These are phyloP conservation scores for Orgyia antiqua DNA, from an alignment of 2,888 invertebrate species.

Conservation along the genomic window DNA sequence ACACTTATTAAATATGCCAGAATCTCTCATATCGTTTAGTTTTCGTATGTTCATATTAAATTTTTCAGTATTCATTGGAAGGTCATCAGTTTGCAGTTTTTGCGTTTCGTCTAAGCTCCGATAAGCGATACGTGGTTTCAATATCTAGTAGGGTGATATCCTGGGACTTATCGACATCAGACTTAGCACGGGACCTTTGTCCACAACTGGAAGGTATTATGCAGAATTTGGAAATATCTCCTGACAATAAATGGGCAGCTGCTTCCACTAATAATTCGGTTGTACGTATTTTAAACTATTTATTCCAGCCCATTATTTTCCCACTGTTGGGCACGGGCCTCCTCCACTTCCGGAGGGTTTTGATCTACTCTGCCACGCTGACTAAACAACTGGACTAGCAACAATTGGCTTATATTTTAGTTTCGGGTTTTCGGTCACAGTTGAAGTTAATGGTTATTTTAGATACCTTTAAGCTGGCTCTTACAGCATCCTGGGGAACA, in stretches of 20 bases:
- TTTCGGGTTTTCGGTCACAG: too few species aligned
- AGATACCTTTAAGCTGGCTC: too few species aligned
- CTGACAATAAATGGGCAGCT: slow-evolving; percentile 97
- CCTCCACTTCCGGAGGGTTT: too few species aligned
- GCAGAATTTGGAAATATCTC: slow-evolving; percentile 94
- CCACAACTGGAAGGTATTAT: slow-evolving; percentile 96
- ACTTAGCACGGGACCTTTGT: slow-evolving; percentile 94
- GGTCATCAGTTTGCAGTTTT: slow-evolving; percentile 99
- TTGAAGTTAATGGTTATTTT: too few species aligned
- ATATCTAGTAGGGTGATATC: slow-evolving; percentile 98
- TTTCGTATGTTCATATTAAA: too few species aligned
- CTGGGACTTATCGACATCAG: slow-evolving; percentile 97
- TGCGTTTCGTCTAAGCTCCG: slow-evolving; percentile 92
- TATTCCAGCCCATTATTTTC: background rate
- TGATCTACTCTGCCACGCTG: background rate
- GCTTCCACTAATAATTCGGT: slow-evolving; percentile 98
- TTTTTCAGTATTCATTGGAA: slow-evolving; percentile 93
- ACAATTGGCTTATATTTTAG: background rate
- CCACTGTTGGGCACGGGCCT: too few species aligned
- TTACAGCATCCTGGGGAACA: too few species aligned
- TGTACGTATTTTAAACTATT: slow-evolving; percentile 58
- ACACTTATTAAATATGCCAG: too few species aligned
- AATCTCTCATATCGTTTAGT: too few species aligned
- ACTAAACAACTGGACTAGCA: background rate
- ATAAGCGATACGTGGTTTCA: slow-evolving; percentile 95